Percentiles rank a stretch among this genome's conserved stretches.
These are phyloP conservation scores for Notothenia coriiceps DNA, from an alignment of 2,113 vertebrate genomes.

Conservation along the genomic window DNA sequence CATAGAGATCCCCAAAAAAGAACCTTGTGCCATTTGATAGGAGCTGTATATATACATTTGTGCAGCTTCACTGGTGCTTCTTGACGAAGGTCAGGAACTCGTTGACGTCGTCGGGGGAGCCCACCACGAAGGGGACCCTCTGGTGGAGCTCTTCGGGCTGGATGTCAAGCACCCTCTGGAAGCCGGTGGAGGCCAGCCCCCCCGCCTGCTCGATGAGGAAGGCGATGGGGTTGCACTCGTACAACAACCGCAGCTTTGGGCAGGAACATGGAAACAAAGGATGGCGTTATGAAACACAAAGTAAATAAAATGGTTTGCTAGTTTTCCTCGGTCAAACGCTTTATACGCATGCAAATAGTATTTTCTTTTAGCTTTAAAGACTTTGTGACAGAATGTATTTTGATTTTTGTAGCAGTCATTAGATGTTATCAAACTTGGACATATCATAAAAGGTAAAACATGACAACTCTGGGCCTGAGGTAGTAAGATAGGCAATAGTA, in stretches of 20 bases:
- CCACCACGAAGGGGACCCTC: slow-evolving; percentile 91
- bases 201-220: slow-evolving; percentile 97
- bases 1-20: not conserved
- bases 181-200: slow-evolving; percentile 92
- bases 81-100: slow-evolving; percentile 93
- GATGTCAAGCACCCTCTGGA: slow-evolving; percentile 89
- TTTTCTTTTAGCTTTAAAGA: too few species aligned
- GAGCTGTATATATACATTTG: not conserved
- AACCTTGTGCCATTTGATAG: not conserved
- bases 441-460: not conserved
- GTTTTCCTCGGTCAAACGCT: not conserved
- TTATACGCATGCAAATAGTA: not conserved
- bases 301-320: not conserved
- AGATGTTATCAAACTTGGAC: not conserved
- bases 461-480: not conserved
- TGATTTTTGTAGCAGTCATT: not conserved
- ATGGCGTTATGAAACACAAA: not conserved
- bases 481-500: not conserved
- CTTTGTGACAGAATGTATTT: too few species aligned
- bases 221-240: slow-evolving; percentile 98
- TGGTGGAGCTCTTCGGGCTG: slow-evolving; percentile 92
- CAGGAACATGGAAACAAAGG: not conserved
- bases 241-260: slow-evolving; percentile 91
- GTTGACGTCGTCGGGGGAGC: slow-evolving; percentile 92
- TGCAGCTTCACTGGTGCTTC: slow-evolving; percentile 82